Conservation (phyloP, 2,797 vertebrate genomes). For the Corythornis leucogaster region DNA sequence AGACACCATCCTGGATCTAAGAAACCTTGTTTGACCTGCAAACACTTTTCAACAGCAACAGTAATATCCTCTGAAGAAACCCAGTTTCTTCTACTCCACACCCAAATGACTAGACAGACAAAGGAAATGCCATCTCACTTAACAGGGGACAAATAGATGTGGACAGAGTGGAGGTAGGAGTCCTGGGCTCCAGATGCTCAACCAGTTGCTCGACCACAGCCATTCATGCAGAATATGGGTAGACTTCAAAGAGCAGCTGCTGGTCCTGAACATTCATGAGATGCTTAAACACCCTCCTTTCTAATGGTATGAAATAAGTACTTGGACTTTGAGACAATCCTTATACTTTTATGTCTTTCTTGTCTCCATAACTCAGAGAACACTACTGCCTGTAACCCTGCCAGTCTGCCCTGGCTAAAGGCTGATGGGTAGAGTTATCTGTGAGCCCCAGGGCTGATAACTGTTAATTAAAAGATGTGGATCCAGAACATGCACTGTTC, state of each 20-base stretch:
- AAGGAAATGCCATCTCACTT: not conserved
- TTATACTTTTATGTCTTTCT: not conserved
- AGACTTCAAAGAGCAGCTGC: not conserved
- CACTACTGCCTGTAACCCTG: not conserved
- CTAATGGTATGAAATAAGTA: not conserved
- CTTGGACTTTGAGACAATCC: not conserved
- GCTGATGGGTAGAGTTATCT: not conserved
- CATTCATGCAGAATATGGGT: not conserved
- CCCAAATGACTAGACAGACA: not conserved
- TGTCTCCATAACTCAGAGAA: not conserved
- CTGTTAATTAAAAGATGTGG: not conserved
- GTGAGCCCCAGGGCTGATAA: not conserved
- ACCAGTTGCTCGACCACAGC: not conserved
- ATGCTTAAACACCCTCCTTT: not conserved
- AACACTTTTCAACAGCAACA: not conserved
- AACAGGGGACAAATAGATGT: not conserved
- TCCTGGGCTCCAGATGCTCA: not conserved
- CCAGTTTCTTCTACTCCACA: not conserved
- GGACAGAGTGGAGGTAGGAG: not conserved
- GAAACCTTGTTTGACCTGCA: not conserved
- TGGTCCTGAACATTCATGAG: not conserved
- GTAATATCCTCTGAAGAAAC: not conserved
- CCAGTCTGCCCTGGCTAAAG: not conserved
- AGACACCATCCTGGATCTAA: not conserved
- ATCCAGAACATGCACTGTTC: not conserved